These are phyloP conservation scores for Antechinus flavipes DNA, from an alignment of 2,113 vertebrate genomes.

Conservation along the genomic window DNA sequence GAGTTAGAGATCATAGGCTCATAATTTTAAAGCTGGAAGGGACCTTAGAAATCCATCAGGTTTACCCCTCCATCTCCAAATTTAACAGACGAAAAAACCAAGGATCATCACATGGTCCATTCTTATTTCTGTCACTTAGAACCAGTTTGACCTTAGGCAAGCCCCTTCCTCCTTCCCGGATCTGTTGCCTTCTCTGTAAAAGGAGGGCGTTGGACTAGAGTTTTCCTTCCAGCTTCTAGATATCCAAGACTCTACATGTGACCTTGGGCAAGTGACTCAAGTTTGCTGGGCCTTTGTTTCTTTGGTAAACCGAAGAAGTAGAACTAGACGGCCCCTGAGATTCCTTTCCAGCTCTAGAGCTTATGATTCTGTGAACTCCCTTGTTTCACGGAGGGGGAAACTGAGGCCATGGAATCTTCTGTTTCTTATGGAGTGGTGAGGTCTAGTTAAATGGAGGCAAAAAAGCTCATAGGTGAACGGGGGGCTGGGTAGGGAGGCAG, in stretches of 20 bases:
- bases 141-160: background rate
- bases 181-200: background rate
- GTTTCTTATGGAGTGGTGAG: constrained; percentile 14
- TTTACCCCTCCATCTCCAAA: background rate
- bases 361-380: background rate
- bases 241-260: background rate
- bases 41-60: background rate
- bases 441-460: constrained; percentile 55
- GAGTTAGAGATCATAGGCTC: background rate
- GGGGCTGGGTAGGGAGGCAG: background rate
- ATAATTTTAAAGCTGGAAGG: background rate
- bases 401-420: background rate
- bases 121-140: background rate
- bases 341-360: background rate
- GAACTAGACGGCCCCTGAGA: background rate
- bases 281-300: background rate
- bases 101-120: background rate
- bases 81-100: background rate
- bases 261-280: background rate
- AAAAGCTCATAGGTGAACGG: constrained; percentile 45
- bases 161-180: background rate
- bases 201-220: background rate
- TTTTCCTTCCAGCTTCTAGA: background rate
- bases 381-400: background rate
- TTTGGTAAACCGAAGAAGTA: background rate